These are phyloP conservation scores for Nomada hirtipes DNA, from an alignment of 2,888 invertebrate genomes.

Conservation along the genomic window DNA sequence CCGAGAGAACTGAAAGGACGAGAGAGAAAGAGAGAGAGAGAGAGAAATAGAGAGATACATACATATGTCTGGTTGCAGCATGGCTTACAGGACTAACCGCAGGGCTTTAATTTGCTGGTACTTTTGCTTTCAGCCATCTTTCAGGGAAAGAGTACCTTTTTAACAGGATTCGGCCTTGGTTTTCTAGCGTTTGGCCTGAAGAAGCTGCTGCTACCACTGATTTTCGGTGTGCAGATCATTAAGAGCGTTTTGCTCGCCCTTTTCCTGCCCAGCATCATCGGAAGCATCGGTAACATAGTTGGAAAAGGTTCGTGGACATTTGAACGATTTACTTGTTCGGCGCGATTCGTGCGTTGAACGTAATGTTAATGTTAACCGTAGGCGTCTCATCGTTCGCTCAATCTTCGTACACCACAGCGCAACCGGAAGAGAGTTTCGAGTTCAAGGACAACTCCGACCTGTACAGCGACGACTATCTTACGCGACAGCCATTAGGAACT, in stretches of 20 bases:
- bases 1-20: constrained; percentile 8
- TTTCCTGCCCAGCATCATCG: constrained; percentile 93
- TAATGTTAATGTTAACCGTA: constrained; percentile 50
- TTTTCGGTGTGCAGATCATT: constrained; percentile 92
- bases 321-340: not conserved
- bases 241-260: constrained; percentile 93
- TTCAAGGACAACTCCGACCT: constrained; percentile 90
- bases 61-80: constrained; percentile 71
- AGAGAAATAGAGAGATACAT: constrained; percentile 17
- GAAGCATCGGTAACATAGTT: constrained; percentile 92
- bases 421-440: constrained; percentile 88
- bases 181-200: constrained; percentile 92
- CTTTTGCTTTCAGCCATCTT: constrained; percentile 83
- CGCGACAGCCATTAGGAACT: constrained; percentile 83
- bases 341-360: too few relatives aligned
- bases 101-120: constrained; percentile 82
- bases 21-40: constrained; percentile 15
- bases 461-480: constrained; percentile 84
- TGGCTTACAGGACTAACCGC: constrained; percentile 82
- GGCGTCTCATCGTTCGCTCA: constrained; percentile 85
- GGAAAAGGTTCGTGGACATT: constrained; percentile 89
- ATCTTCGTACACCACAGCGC: constrained; percentile 79
- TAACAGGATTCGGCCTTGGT: constrained; percentile 88
- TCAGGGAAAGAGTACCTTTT: constrained; percentile 87
- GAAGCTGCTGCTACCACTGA: constrained; percentile 92